These are phyloP conservation scores for Anguilla rostrata DNA, from an alignment of 2,113 vertebrate genomes.

Conservation along the genomic window DNA sequence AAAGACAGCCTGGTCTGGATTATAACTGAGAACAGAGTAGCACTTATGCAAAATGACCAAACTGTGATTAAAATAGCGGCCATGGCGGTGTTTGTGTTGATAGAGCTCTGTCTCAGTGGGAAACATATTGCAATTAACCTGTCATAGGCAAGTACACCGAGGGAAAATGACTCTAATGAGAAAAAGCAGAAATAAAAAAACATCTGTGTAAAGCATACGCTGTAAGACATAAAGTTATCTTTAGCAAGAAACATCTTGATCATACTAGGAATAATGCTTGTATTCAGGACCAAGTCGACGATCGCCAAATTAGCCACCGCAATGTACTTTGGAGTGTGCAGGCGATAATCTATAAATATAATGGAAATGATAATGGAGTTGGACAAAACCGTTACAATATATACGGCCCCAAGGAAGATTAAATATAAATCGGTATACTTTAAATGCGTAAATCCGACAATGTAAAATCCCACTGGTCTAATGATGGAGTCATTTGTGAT, in stretches of 20 bases:
- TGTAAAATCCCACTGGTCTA: constrained; percentile 64
- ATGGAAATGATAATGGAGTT: constrained; percentile 57
- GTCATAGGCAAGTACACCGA: constrained; percentile 64
- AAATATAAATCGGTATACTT: constrained; percentile 50
- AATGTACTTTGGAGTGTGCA: constrained; percentile 64
- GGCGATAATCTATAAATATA: constrained; percentile 35
- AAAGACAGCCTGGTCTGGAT: constrained; percentile 59
- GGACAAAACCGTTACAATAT: constrained; percentile 52
- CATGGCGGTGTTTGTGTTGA: constrained; percentile 60
- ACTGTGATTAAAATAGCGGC: constrained; percentile 39
- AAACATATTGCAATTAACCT: constrained; percentile 64
- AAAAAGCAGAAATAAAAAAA: constrained; percentile 45
- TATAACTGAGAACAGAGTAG: accelerated
- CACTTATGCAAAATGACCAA: constrained; percentile 32
- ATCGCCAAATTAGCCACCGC: constrained; percentile 62
- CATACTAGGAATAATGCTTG: constrained; percentile 59
- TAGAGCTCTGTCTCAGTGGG: constrained; percentile 55
- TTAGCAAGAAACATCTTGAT: constrained; percentile 54
- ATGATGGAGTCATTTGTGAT: constrained; percentile 35
- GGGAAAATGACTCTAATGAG: constrained; percentile 51
- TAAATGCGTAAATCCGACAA: constrained; percentile 50
- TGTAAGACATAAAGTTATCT: constrained; percentile 57
- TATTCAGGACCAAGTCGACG: constrained; percentile 54
- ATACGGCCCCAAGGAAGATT: constrained; percentile 57
- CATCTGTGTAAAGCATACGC: constrained; percentile 59